phyloP scores from a whole-genome alignment of 2,888 invertebrate genomes.

The Colostygia pectinataria region DNA sequence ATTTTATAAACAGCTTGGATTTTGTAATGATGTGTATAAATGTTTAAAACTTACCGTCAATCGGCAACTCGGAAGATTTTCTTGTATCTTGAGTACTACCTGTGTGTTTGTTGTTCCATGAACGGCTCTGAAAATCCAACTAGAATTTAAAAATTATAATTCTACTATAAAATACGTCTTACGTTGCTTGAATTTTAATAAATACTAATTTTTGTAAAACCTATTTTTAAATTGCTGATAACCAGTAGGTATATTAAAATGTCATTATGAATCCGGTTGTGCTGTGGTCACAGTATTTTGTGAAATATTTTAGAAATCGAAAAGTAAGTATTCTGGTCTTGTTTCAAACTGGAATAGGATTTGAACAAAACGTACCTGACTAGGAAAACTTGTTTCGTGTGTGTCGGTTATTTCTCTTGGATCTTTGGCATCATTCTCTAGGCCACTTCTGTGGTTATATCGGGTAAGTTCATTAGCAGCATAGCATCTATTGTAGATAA shows the following conservation, averaged over 20 bases:
- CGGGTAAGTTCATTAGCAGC: conserved; percentile 57
- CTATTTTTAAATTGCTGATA: conserved; percentile 60
- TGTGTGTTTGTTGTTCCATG: conserved; percentile 56
- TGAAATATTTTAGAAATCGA: conserved; percentile 41
- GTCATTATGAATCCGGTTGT: conserved; percentile 73
- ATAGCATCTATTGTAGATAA: conserved; percentile 58
- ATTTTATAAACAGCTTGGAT: background rate
- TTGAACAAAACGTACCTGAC: conserved; percentile 58
- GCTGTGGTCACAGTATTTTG: conserved; percentile 53
- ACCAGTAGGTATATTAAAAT: conserved; percentile 63
- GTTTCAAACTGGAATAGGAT: conserved; percentile 40
- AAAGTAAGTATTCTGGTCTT: conserved; percentile 32
- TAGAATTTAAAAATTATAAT: conserved; percentile 16
- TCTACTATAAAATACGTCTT: conserved; percentile 46
- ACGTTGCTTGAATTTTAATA: conserved; percentile 37
- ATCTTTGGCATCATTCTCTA: conserved; percentile 55
- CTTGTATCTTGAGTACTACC: conserved; percentile 43
- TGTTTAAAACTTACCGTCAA: conserved; percentile 54
- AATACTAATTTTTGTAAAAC: conserved; percentile 55
- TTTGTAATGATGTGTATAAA: too few species aligned
- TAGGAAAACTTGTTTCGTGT: conserved; percentile 64
- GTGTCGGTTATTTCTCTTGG: conserved; percentile 55
- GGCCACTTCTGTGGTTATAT: conserved; percentile 59
- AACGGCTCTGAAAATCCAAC: conserved; percentile 57
- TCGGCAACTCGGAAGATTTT: conserved; percentile 50